Evolutionary conservation across 2,888 invertebrate species (phyloP).

Genomic region (Papilio protenor): DNA sequence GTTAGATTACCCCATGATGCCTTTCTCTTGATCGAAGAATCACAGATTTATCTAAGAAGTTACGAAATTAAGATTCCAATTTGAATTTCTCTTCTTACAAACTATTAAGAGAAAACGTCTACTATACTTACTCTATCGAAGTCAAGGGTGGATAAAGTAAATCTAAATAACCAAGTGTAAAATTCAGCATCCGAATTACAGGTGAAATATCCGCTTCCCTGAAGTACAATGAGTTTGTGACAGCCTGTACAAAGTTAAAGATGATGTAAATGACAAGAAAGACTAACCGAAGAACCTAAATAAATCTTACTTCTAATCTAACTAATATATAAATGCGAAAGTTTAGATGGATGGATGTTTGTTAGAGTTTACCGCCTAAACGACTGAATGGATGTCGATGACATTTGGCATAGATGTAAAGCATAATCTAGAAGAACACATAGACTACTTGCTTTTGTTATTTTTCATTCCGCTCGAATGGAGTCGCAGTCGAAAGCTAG

Average conservation of each 20-base stretch:
- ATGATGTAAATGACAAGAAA: neutral
- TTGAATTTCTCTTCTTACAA: too few species aligned
- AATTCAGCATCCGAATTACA: conserved; percentile 50
- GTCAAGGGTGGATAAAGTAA: conserved; percentile 55
- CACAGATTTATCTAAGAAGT: too few species aligned
- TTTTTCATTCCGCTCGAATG: neutral
- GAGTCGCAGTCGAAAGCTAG: neutral
- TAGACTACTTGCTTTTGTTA: too few species aligned
- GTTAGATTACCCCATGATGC: neutral
- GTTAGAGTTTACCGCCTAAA: too few species aligned
- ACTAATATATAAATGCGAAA: too few species aligned
- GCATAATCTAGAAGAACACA: too few species aligned
- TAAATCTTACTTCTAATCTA: too few species aligned
- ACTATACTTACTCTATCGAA: conserved; percentile 65
- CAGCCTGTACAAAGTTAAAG: conserved; percentile 54
- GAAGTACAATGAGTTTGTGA: conserved; percentile 57
- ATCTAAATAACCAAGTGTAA: conserved; percentile 47
- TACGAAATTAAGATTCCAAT: too few species aligned
- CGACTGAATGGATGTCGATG: too few species aligned
- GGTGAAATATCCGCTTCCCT: conserved; percentile 65
- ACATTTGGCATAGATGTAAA: too few species aligned
- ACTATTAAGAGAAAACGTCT: neutral
- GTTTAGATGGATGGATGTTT: too few species aligned
- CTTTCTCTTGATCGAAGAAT: neutral
- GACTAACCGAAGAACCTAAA: too few species aligned